Conservation (phyloP, 1,140 invertebrate genomes). For the Ceratina australensis region DNA sequence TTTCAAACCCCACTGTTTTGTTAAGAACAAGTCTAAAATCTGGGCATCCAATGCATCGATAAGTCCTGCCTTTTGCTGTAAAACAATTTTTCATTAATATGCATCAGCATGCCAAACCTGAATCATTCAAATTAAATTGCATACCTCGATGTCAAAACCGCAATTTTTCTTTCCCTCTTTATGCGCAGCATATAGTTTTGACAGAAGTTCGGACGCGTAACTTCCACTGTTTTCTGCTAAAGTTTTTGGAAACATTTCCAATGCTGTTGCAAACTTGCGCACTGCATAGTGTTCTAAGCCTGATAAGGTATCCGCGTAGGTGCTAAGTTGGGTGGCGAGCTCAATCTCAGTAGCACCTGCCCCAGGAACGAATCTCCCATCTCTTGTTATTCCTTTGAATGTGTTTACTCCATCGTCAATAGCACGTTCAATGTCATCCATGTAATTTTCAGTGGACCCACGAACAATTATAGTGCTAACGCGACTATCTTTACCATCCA, state of each 20-base stretch:
- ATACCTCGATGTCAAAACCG: constrained; percentile 94
- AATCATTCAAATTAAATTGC: constrained; percentile 15
- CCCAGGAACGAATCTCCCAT: constrained; percentile 92
- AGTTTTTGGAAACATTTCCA: constrained; percentile 95
- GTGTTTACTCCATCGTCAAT: constrained; percentile 99
- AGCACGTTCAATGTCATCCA: constrained; percentile 99
- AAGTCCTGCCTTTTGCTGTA: constrained; percentile 82
- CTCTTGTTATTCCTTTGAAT: constrained; percentile 89
- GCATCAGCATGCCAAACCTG: not conserved
- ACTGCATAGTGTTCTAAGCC: constrained; percentile 99
- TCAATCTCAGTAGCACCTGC: constrained; percentile 98
- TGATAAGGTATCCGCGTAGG: constrained; percentile 94
- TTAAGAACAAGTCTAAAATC: constrained; percentile 91
- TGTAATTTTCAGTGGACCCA: constrained; percentile 98
- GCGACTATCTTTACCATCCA: constrained; percentile 89
- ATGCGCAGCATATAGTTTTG: constrained; percentile 95
- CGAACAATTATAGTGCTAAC: constrained; percentile 96
- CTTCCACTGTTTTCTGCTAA: constrained; percentile 97
- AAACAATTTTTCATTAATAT: constrained; percentile 51
- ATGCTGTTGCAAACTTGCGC: constrained; percentile 94
- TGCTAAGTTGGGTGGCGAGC: constrained; percentile 90
- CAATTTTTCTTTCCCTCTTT: constrained; percentile 90
- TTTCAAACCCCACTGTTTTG: constrained; percentile 96
- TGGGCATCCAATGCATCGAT: constrained; percentile 87
- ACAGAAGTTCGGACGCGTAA: constrained; percentile 92